Base-by-base conservation (phyloP, 2,888 invertebrate genomes). In the Heteromyza rotundicornis region DNA sequence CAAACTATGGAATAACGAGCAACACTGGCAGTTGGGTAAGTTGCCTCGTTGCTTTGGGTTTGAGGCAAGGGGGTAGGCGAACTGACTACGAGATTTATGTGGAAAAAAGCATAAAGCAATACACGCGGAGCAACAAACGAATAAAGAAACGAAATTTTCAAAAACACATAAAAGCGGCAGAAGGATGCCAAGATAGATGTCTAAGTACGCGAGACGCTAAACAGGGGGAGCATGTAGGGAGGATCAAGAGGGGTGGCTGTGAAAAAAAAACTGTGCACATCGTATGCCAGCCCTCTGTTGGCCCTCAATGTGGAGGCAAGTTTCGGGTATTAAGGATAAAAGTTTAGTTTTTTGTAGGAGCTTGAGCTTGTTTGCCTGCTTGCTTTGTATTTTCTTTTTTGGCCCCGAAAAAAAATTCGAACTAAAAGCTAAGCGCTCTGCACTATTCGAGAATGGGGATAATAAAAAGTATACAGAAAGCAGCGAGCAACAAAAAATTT, bases 1-100 rank as follows among this genome's bases (percentile, higher is more conserved):
- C 50, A 61, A 64, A 58, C 64, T 64, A 64, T 64, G 27, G 35
- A 55, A 58, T 55, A 64, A 61, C 56, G 58, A 58, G 52, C 56
- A 32, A 57, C 55, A 55, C 56, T 52, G n/a, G 62, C 50, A 20
- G 47, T 17, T 2, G 8, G 40, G 40, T 14, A n/a, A n/a, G n/a
- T n/a, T n/a, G 40, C 16, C 3, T n/a, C 16, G 40, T 7, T 7
- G n/a, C 40, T 40, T n/a, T 14, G n/a, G 32, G 5, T 8, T 12
- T 32, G 32, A 12, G 40, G 40, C 14, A 40, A n/a, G 8, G 40
- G 8, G 47, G 8, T 5, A 3, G 19, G 47, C 47, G 47, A 17
- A 19, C 32, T 40, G 27, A 57, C 52, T 59, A 53, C 24, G 53
- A 24, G 63, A 63, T 63, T 63, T 63, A 63, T 59, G 60, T 57